Evolutionary conservation across 2,113 vertebrate genomes (phyloP).

Genomic region (Suricata suricatta): DNA sequence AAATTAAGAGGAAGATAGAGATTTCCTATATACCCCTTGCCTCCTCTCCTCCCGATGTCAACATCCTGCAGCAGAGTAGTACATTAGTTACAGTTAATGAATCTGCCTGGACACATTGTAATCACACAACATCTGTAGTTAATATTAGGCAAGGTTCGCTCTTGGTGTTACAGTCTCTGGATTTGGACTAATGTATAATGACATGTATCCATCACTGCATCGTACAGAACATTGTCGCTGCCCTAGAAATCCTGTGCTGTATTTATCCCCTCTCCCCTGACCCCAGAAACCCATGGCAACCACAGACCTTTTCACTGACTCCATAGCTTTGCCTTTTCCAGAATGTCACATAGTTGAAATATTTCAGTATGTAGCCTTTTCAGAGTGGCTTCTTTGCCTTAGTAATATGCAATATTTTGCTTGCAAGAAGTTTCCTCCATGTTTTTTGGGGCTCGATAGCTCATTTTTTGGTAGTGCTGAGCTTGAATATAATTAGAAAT

Average conservation of each 20-base stretch:
- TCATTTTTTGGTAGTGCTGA: neutral
- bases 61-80: fast-evolving
- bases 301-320: neutral
- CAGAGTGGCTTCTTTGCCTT: neutral
- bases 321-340: neutral
- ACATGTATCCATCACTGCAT: neutral
- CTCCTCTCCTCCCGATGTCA: neutral
- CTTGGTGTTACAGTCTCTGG: neutral
- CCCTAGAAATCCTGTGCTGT: neutral
- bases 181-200: neutral
- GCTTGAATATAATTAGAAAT: neutral
- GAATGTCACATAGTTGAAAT: neutral
- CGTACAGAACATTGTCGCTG: neutral
- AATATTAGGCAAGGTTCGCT: neutral
- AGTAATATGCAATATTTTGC: neutral
- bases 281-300: neutral
- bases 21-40: neutral
- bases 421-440: neutral
- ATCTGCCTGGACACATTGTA: neutral
- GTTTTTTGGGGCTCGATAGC: neutral
- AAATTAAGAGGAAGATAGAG: neutral
- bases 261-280: fast-evolving
- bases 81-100: neutral
- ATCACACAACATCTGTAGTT: neutral
- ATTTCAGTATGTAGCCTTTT: neutral